Conservation (phyloP, 2,113 vertebrate genomes). For the Turdus rufiventris region DNA sequence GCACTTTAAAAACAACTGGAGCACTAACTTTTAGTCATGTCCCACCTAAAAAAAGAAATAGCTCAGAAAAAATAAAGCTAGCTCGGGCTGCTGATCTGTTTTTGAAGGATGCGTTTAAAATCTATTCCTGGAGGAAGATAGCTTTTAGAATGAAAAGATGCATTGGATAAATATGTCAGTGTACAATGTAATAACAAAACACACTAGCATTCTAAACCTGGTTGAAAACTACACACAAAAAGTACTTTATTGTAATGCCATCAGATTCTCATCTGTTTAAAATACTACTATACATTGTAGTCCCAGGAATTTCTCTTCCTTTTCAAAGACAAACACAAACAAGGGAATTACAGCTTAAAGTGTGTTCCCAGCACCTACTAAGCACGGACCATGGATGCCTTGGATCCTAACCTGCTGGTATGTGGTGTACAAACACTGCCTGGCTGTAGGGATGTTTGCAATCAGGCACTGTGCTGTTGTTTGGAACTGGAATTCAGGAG, state of each 20-base stretch:
- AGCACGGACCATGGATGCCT: accelerated
- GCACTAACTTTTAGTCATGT: background rate
- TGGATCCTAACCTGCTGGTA: background rate
- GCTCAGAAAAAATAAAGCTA: background rate
- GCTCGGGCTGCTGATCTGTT: background rate
- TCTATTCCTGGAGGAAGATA: background rate
- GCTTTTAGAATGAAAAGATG: background rate
- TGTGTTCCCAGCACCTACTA: background rate
- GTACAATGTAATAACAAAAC: background rate
- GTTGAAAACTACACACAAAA: background rate
- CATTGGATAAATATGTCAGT: background rate
- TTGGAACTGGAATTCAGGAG: background rate
- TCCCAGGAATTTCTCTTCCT: background rate
- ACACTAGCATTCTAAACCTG: background rate
- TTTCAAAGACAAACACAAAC: background rate
- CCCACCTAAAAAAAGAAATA: background rate
- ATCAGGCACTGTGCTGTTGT: background rate
- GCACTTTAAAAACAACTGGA: background rate
- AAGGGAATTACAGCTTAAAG: background rate
- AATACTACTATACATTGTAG: background rate
- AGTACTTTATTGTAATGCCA: background rate
- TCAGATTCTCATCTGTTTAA: background rate
- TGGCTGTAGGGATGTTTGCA: background rate
- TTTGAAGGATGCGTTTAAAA: background rate
- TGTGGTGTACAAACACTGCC: background rate